phyloP scores from a whole-genome alignment of 2,888 invertebrate genomes.

The Mactromeris polynyma region DNA sequence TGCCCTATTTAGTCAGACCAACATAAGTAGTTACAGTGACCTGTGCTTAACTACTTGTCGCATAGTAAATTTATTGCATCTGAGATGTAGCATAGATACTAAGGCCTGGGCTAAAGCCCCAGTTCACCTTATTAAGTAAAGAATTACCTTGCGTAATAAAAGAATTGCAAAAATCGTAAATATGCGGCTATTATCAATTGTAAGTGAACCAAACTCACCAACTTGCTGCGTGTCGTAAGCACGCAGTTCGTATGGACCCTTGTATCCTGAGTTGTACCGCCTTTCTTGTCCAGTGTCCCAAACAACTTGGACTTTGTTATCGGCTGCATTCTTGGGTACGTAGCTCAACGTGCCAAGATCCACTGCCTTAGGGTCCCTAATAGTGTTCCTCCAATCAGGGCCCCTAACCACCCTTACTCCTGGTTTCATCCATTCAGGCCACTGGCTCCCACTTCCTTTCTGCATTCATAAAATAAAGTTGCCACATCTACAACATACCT shows the following conservation, averaged over 20 bases:
- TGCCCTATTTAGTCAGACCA: no score
- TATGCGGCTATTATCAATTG: no score
- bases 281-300: constrained; percentile 70
- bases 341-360: constrained; percentile 65
- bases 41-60: no score
- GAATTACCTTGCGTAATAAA: no score
- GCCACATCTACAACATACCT: no score
- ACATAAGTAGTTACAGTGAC: no score
- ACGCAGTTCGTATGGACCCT: constrained; percentile 66
- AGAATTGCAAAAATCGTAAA: no score
- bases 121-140: no score
- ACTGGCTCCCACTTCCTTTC: constrained; percentile 41
- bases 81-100: no score
- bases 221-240: constrained; percentile 71
- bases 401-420: constrained; percentile 69
- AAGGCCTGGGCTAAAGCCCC: no score
- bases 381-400: constrained; percentile 63
- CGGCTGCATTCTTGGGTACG: constrained; percentile 60
- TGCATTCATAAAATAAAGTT: not conserved
- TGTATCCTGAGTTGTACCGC: constrained; percentile 64
- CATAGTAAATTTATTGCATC: no score
- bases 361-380: constrained; percentile 37
- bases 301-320: constrained; percentile 63
- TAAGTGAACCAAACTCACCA: constrained; percentile 44
- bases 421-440: constrained; percentile 71